Evolutionary conservation across 2,113 vertebrate genomes (phyloP), one percentile per base, ranked within the genome.

Genomic region (Okapia johnstoni): DNA sequence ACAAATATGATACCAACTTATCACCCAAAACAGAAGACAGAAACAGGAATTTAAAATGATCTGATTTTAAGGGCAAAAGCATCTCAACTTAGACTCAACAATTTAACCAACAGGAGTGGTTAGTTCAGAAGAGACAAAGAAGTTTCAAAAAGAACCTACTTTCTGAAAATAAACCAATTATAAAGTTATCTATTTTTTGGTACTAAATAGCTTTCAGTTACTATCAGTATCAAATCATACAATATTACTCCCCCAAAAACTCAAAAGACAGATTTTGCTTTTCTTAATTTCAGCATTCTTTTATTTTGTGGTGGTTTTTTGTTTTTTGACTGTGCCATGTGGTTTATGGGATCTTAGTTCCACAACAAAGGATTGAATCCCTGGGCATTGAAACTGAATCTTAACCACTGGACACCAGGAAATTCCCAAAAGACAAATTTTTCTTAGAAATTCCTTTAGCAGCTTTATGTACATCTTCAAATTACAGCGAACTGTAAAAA

Each of bases 401-500:
- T 80, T 52, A 50, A 80, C 77, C 30, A 80, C 16, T 52, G 48
- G 28, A 80, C 46, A 79, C 46, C 15, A 50, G 48, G 46, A 30
- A 50, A 79, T 52, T 80, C 17, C 46, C 48, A 3, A 80, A 80
- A 96, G 21, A 70, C 33, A 92, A 61, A 83, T 63, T 40, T 80
- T 83, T 93, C 54, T 90, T 81, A 88, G 43, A 92, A 87, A 96
- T 57, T 63, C 28, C n/a, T 88, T 79, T 89, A 90, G 76, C 23
- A 70, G 46, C 90, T 60, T 88, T 92, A 87, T 26, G 95, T 15
- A 52, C 1, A 66, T 43, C 46, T 63, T 86, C 33, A 85, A 85
- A 83, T 92, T 90, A 95, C 0, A 94, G 30, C 81, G 10, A 92
- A 93, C 33, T 86, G 12, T 43, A 21, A 58, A 79, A 16, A 99